phyloP scores from a whole-genome alignment of 2,888 invertebrate genomes.

The Ptilodon capucinus region DNA sequence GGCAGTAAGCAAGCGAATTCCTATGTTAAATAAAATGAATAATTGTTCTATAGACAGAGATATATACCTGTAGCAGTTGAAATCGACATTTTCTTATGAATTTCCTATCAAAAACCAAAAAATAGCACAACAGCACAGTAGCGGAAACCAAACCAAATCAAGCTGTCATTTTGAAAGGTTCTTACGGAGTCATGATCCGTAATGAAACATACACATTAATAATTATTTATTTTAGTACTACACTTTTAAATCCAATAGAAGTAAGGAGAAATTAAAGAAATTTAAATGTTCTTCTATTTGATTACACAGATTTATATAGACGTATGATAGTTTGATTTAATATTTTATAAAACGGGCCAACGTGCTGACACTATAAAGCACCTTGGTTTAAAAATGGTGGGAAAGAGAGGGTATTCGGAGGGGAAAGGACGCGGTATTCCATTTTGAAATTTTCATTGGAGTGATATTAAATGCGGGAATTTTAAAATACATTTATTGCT shows the following conservation, averaged over 20 bases:
- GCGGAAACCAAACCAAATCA: constrained; percentile 83
- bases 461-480: constrained; percentile 51
- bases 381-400: constrained; percentile 63
- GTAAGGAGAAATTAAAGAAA: neutral
- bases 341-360: constrained; percentile 28
- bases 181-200: constrained; percentile 58
- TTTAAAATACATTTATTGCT: constrained; percentile 30
- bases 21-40: constrained; percentile 34
- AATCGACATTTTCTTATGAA: constrained; percentile 74
- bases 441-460: constrained; percentile 47
- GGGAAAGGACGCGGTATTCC: constrained; percentile 72
- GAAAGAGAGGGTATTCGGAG: constrained; percentile 64
- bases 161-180: constrained; percentile 79
- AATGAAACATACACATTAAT: constrained; percentile 15
- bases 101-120: constrained; percentile 73
- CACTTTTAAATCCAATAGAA: neutral
- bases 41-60: constrained; percentile 37
- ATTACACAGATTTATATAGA: neutral
- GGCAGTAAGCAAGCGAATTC: constrained; percentile 52
- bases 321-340: constrained; percentile 1
- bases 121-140: constrained; percentile 81
- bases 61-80: constrained; percentile 78
- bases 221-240: constrained; percentile 1
- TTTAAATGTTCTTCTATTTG: neutral
- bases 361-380: constrained; percentile 50